Percentiles rank a stretch among this genome's conserved stretches.
Evolutionary conservation across 1,140 invertebrate species (phyloP).

Genomic region (Metaphire vulgaris): DNA sequence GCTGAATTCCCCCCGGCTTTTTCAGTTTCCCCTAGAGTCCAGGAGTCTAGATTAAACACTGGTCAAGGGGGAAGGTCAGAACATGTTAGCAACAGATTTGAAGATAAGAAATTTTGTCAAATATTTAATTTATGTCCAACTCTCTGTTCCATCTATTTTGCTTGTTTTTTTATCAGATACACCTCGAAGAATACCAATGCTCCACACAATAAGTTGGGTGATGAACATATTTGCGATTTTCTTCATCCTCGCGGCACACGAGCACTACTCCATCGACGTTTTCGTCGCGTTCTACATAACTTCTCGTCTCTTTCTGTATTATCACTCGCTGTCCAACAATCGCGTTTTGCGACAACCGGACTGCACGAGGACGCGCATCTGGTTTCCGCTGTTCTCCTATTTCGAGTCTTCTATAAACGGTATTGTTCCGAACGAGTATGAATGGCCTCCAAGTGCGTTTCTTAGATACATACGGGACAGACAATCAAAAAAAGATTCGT

Average conservation of each 20-base stretch:
- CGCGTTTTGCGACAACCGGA: conserved; percentile 35
- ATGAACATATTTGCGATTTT: conserved; percentile 99
- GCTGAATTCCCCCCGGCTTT: no score
- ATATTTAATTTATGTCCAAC: no score
- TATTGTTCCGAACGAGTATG: conserved; percentile 89
- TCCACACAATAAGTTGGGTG: conserved; percentile 94
- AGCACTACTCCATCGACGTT: conserved; percentile 99
- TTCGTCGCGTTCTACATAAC: conserved; percentile 98
- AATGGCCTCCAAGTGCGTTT: conserved; percentile 62
- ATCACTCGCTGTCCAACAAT: conserved; percentile 94
- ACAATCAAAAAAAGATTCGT: no score
- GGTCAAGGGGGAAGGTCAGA: no score
- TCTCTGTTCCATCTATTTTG: no score
- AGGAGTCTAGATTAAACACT: no score
- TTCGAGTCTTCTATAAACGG: conserved; percentile 91
- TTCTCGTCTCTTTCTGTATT: conserved; percentile 90
- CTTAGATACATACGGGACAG: no score
- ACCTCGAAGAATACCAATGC: conserved; percentile 77
- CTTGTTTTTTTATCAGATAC: conserved; percentile 67
- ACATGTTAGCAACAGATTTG: no score
- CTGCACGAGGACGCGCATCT: conserved; percentile 62
- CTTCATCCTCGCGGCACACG: conserved; percentile 96
- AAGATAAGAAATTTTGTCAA: no score
- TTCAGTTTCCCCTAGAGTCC: no score
- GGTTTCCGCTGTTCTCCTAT: conserved; percentile 79